Evolutionary conservation across 2,113 vertebrate species (phyloP).

Genomic region (Gallinago jamesoni): DNA sequence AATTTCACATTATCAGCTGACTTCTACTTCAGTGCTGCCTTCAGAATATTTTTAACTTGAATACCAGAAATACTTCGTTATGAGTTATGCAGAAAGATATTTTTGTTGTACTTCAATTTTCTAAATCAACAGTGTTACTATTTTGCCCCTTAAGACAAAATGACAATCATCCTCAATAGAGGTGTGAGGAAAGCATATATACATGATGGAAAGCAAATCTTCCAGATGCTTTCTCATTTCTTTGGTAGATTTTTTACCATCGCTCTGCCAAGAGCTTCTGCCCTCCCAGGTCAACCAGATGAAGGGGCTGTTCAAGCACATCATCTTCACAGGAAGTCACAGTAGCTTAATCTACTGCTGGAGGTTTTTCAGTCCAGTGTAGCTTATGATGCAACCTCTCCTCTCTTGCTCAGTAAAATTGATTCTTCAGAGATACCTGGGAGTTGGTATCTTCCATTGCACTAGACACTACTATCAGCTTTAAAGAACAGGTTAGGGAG

Average conservation of each 20-base stretch:
- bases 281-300: neutral
- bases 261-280: neutral
- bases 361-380: neutral
- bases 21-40: neutral
- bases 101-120: neutral
- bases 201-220: neutral
- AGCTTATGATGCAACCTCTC: neutral
- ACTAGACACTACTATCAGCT: neutral
- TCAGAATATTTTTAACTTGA: neutral
- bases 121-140: neutral
- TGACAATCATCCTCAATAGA: neutral
- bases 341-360: neutral
- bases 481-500: neutral
- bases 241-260: neutral
- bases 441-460: neutral
- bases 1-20: neutral
- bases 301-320: neutral
- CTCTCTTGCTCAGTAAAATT: neutral
- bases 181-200: neutral
- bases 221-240: neutral
- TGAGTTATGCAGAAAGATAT: neutral
- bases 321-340: neutral
- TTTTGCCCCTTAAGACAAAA: neutral
- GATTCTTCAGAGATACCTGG: neutral
- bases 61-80: neutral